Conservation (phyloP, 2,888 invertebrate genomes). For the Xestia sexstrigata region DNA sequence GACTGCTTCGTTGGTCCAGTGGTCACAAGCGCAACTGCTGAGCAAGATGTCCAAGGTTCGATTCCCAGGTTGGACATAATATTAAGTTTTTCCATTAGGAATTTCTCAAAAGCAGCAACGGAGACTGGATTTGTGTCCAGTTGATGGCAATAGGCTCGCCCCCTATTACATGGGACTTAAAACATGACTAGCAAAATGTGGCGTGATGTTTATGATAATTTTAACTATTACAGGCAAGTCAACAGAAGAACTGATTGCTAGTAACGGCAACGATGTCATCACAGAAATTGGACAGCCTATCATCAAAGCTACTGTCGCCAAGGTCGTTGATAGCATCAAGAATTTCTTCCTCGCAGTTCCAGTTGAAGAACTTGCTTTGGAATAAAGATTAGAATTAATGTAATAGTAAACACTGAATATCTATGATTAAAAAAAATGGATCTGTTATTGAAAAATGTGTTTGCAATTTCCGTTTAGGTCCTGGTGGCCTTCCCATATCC, state of each 20-base stretch:
- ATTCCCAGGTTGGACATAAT: neutral
- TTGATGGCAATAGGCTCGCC: neutral
- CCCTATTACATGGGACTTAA: neutral
- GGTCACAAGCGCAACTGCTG: no score
- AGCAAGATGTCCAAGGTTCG: neutral
- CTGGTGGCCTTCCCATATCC: neutral
- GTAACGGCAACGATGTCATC: constrained; percentile 74
- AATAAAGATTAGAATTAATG: constrained; percentile 6
- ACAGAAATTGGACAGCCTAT: constrained; percentile 73
- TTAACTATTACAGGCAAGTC: constrained; percentile 55
- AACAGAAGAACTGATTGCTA: constrained; percentile 65
- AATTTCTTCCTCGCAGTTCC: constrained; percentile 64
- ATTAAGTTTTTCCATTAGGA: neutral
- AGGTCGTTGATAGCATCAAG: constrained; percentile 59
- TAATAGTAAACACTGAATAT: neutral
- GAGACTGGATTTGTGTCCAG: neutral
- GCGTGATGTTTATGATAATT: neutral
- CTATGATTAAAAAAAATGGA: neutral
- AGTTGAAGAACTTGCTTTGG: constrained; percentile 58
- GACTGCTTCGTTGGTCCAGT: no score
- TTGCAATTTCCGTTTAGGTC: neutral
- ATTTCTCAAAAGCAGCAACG: no score
- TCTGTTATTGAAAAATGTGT: neutral
- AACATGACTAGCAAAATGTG: neutral
- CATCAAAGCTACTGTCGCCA: constrained; percentile 62